Evolutionary conservation across 2,797 vertebrate genomes (phyloP).

Genomic region (Rhynchonycteris naso): DNA sequence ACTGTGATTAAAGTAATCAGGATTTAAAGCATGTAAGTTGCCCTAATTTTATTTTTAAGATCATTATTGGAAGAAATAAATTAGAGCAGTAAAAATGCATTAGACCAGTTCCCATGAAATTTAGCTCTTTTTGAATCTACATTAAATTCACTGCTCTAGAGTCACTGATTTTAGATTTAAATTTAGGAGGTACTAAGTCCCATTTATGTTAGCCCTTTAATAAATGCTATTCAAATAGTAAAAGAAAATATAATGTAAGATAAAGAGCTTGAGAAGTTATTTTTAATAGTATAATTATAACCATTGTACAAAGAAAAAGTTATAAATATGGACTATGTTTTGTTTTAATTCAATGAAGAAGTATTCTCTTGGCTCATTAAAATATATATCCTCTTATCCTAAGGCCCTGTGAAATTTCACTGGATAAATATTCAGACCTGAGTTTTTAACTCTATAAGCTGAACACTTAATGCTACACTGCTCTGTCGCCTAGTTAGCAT

Average conservation of each 20-base stretch:
- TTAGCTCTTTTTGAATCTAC: slow-evolving; percentile 51
- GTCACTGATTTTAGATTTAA: neutral
- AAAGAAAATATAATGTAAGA: slow-evolving; percentile 26
- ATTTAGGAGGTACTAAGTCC: slow-evolving; percentile 42
- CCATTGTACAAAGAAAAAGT: slow-evolving; percentile 29
- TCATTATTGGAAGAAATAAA: slow-evolving; percentile 58
- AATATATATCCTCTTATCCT: neutral
- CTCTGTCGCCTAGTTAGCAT: slow-evolving; percentile 39
- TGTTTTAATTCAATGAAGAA: slow-evolving; percentile 54
- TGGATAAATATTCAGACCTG: neutral
- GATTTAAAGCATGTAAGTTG: slow-evolving; percentile 53
- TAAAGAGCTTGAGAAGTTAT: slow-evolving; percentile 23
- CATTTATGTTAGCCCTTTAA: slow-evolving; percentile 48
- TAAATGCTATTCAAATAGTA: slow-evolving; percentile 41
- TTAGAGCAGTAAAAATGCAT: slow-evolving; percentile 53
- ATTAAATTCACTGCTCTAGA: neutral
- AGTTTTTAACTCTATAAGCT: neutral
- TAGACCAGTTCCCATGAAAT: slow-evolving; percentile 54
- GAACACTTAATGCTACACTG: slow-evolving; percentile 17
- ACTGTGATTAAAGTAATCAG: slow-evolving; percentile 72
- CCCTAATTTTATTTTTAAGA: slow-evolving; percentile 76
- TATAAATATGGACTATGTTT: slow-evolving; percentile 32
- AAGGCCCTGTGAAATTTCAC: neutral
- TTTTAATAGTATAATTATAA: slow-evolving; percentile 65
- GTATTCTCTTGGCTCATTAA: slow-evolving; percentile 47